Conservation (phyloP, 2,797 vertebrate genomes). For the Myotis planiceps region DNA sequence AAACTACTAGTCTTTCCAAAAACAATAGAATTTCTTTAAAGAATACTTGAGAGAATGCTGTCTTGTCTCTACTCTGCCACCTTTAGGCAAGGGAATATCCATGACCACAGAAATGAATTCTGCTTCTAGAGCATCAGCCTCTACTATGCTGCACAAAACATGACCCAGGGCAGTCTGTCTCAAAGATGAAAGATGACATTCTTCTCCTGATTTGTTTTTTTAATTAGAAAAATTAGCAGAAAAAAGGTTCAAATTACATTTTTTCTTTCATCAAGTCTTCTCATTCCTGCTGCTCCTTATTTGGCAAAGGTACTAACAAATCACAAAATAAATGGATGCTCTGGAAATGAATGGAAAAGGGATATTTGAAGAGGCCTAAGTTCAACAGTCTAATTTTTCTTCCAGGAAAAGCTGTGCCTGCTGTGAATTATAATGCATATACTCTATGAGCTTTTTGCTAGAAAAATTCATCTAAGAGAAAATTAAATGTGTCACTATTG, state of each 20-base stretch:
- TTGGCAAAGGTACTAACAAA: conserved; percentile 5
- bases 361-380: background rate
- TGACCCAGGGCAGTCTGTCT: background rate
- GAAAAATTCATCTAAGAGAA: conserved; percentile 28
- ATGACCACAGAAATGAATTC: background rate
- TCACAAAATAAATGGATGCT: conserved; percentile 1
- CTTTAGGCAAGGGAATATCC: conserved; percentile 53
- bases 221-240: background rate
- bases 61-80: conserved; percentile 68
- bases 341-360: conserved; percentile 33
- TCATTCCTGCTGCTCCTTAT: background rate
- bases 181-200: background rate
- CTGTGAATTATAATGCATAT: background rate
- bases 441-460: background rate
- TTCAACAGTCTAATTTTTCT: background rate
- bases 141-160: background rate
- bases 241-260: background rate
- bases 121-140: background rate
- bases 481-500: background rate
- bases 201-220: background rate
- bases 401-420: background rate
- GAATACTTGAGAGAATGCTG: background rate
- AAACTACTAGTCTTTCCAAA: conserved; percentile 33
- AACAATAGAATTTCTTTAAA: conserved; percentile 50
- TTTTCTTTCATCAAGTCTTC: conserved; percentile 4